A percentile compares a stretch with the other conserved stretches of the same genome.
phyloP scores from a whole-genome alignment of 2,797 vertebrate genomes.

The Glossophaga mutica region DNA sequence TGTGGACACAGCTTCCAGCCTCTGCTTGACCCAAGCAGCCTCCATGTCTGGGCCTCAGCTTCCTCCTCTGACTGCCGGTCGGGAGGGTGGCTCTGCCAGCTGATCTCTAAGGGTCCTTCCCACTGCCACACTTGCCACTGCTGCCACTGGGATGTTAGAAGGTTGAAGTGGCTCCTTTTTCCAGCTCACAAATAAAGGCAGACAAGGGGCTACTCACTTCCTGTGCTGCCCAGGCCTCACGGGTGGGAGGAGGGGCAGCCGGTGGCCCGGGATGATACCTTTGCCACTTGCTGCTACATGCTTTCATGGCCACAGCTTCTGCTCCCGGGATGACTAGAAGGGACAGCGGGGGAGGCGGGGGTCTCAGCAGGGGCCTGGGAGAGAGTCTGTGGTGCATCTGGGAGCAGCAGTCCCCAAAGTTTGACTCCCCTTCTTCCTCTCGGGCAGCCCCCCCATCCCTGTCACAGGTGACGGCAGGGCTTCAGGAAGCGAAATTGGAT shows the following conservation, averaged over 20 bases:
- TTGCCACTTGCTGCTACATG: too few relatives aligned
- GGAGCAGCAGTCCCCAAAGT: background rate
- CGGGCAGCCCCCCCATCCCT: background rate
- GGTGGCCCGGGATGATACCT: background rate
- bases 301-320: background rate
- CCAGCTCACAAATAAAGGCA: background rate
- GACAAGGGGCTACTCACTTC: background rate
- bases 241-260: background rate
- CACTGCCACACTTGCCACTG: background rate
- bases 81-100: too few relatives aligned
- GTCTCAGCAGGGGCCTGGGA: too few relatives aligned
- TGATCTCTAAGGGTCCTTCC: background rate
- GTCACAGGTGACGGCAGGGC: background rate
- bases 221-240: fast-evolving
- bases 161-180: background rate
- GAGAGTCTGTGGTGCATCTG: too few relatives aligned
- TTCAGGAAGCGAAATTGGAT: background rate
- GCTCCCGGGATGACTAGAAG: background rate
- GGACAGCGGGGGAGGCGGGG: background rate
- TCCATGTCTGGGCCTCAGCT: fast-evolving
- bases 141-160: background rate
- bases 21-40: fast-evolving
- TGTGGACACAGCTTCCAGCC: fast-evolving
- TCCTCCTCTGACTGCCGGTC: fast-evolving
- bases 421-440: background rate